These are phyloP conservation scores for Orchesella cincta DNA, from an alignment of 1,140 invertebrate genomes.

Conservation along the genomic window DNA sequence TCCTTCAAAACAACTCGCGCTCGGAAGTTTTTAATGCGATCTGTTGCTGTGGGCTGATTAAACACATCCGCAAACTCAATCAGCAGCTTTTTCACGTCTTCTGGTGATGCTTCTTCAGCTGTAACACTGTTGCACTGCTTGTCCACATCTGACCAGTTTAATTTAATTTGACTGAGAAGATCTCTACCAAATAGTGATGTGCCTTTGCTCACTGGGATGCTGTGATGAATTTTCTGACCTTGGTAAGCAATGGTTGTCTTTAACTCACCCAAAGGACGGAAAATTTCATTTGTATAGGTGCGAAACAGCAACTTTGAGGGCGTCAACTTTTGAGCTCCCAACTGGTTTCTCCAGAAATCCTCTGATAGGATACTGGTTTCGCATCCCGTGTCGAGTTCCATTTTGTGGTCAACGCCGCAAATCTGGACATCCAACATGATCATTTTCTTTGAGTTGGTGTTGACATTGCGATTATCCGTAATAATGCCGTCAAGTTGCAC, in stretches of 20 bases:
- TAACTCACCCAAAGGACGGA: neutral
- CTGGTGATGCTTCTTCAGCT: neutral
- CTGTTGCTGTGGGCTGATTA: too few relatives aligned
- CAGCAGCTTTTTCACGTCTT: neutral
- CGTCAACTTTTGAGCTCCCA: neutral
- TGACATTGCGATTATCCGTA: neutral
- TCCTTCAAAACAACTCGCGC: too few relatives aligned
- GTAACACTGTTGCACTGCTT: neutral
- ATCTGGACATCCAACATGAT: constrained; percentile 5
- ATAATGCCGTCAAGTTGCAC: neutral
- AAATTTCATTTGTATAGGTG: neutral
- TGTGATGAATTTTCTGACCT: neutral
- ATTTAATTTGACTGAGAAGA: neutral
- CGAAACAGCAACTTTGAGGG: neutral
- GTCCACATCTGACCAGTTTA: neutral
- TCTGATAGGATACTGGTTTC: neutral
- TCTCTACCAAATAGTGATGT: constrained; percentile 15
- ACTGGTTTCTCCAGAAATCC: neutral
- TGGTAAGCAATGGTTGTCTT: neutral
- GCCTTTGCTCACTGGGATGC: neutral
- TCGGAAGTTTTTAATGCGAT: too few relatives aligned
- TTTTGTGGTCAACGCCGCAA: neutral
- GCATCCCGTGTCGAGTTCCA: constrained; percentile 7
- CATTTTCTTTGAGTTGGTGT: neutral
- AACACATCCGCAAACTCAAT: too few relatives aligned